Base-by-base conservation (phyloP, 2,113 vertebrate genomes). In the Platysteira castanea region DNA sequence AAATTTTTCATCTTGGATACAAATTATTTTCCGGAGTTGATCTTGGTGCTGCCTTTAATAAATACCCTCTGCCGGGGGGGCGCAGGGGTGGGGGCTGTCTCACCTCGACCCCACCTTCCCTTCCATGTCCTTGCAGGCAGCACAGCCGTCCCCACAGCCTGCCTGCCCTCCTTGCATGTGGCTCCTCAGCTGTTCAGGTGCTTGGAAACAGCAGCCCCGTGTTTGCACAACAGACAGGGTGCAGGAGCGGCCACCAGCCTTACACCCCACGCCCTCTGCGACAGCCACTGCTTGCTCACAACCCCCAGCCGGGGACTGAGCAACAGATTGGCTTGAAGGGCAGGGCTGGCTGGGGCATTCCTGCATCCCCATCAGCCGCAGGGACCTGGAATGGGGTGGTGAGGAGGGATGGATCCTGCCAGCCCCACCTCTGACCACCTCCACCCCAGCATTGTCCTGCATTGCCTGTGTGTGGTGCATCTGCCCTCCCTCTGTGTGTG, bases 1-100 rank as follows among this genome's bases (percentile, higher is more conserved):
- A 89, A 76, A 91, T 39, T 81, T 92, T 87, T 83, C 24, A 41
- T 65, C 75, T 87, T 87, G 78, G 61, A 57, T 76, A 75, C 9
- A 37, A 64, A 39, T 71, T 10, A 7, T 39, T 86, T 92, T 49
- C 47, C 47, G 28, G 54, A 42, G 41, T 71, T 2, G 23, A 11
- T 56, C 27, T 33, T 3, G 1, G 22, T 74, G 33, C 14, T 76
- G 22, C 63, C 31, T 77, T 82, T n/a, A 47, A 9, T 35, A 27
- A 90, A 10, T 0, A 21, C 16, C 27, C 33, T 27, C 21, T 42
- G 20, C 22, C 0, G 0, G 6, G 26, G 35, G 22, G 3, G 3
- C 1, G 15, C 28, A 11, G 39, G 26, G 24, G 1, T 31, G 11
- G 19, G 15, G 28, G 30, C 33, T 65, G 50, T 30, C 22, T 52